These are phyloP conservation scores for Anguilla japonica DNA, from an alignment of 2,113 vertebrate species.

Conservation along the genomic window DNA sequence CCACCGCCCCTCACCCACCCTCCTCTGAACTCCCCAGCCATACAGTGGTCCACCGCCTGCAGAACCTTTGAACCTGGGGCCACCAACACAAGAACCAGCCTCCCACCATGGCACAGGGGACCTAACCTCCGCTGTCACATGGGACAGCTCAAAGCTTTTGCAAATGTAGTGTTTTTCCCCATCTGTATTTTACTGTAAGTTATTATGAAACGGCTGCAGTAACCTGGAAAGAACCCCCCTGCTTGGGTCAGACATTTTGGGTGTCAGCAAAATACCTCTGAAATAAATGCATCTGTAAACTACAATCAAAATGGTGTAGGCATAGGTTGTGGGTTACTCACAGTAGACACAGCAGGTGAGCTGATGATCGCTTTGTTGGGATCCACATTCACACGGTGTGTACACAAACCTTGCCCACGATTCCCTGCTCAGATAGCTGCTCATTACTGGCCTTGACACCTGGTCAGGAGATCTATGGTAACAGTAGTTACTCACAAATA, in stretches of 20 bases:
- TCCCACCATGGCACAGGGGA: slow-evolving; percentile 27
- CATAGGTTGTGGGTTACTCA: background rate
- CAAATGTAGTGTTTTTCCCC: slow-evolving; percentile 55
- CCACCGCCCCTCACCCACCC: background rate
- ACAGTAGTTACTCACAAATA: too few relatives aligned
- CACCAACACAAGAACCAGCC: slow-evolving; percentile 40
- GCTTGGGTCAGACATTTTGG: background rate
- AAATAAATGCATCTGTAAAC: too few relatives aligned
- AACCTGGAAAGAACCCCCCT: background rate
- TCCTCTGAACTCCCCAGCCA: slow-evolving; percentile 1
- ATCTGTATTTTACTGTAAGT: slow-evolving; percentile 54
- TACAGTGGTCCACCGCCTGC: slow-evolving; percentile 47
- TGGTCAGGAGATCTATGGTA: too few relatives aligned
- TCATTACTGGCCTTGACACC: background rate
- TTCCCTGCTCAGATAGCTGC: background rate
- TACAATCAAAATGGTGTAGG: too few relatives aligned
- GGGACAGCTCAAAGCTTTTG: slow-evolving; percentile 50
- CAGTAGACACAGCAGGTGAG: background rate
- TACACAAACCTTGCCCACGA: background rate
- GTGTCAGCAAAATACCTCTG: too few relatives aligned
- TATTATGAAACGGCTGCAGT: slow-evolving; percentile 62
- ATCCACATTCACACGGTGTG: background rate
- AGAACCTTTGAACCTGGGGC: slow-evolving; percentile 63
- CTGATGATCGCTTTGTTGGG: background rate
- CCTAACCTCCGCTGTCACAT: slow-evolving; percentile 29